A percentile compares a stretch with the other conserved stretches of the same genome.
These are phyloP conservation scores for Antigone vipio DNA, from an alignment of 2,113 vertebrate species.

Conservation along the genomic window DNA sequence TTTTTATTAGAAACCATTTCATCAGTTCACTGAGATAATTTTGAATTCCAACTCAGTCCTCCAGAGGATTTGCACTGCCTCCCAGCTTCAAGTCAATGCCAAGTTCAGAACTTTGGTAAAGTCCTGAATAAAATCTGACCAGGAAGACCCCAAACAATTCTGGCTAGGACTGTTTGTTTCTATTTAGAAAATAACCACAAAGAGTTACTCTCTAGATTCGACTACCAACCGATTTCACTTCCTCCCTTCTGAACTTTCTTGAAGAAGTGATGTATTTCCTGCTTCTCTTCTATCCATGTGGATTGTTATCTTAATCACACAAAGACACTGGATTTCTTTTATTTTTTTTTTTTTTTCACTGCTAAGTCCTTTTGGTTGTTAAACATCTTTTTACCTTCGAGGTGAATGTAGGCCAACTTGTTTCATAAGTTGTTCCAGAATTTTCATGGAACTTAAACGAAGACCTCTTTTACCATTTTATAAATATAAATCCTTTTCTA, in stretches of 20 bases:
- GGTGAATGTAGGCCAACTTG: not conserved
- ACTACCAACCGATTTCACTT: not conserved
- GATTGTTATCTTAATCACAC: not conserved
- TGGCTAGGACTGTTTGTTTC: not conserved
- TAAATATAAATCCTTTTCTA: not conserved
- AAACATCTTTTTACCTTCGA: not conserved
- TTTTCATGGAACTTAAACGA: not conserved
- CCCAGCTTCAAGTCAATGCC: not conserved
- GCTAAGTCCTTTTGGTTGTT: not conserved
- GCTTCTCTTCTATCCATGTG: not conserved
- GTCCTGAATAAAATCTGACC: not conserved
- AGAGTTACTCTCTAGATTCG: not conserved
- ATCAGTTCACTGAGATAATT: slow-evolving; percentile 33
- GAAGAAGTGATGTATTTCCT: not conserved
- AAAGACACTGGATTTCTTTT: not conserved
- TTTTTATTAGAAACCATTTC: slow-evolving; percentile 46
- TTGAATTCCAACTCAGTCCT: not conserved
- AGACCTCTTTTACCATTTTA: not conserved
- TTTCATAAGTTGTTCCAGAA: not conserved
- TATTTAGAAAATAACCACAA: not conserved
- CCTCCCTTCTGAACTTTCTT: not conserved
- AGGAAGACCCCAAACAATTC: not conserved
- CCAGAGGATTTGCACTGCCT: not conserved
- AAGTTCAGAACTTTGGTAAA: not conserved
- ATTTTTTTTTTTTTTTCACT: not conserved